Conservation (phyloP, 2,888 invertebrate species). For the Busseola fusca region DNA sequence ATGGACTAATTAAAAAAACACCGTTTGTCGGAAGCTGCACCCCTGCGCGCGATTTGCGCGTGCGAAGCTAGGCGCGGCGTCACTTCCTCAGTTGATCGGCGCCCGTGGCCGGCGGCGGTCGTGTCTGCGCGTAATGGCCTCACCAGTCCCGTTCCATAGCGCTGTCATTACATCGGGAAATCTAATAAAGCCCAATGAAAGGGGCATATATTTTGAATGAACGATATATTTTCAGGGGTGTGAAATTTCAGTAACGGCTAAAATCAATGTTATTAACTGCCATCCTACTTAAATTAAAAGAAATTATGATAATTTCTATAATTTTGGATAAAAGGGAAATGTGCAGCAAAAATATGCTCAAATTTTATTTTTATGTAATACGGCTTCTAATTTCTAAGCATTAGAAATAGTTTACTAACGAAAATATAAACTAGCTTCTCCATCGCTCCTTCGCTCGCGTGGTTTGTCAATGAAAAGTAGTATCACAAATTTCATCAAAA, state of each 20-base stretch:
- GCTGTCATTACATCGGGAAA: conserved; percentile 61
- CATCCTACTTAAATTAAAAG: background rate
- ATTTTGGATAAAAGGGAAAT: too few species aligned
- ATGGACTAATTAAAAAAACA: conserved; percentile 63
- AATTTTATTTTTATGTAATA: background rate
- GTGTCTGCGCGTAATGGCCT: conserved; percentile 81
- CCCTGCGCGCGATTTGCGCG: conserved; percentile 67
- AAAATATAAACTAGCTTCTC: background rate
- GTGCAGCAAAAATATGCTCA: background rate
- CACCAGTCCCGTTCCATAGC: conserved; percentile 72
- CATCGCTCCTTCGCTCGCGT: background rate
- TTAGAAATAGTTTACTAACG: background rate
- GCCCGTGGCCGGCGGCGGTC: conserved; percentile 80
- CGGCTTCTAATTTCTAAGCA: conserved; percentile 1
- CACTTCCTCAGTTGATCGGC: conserved; percentile 82
- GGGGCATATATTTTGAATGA: conserved; percentile 25
- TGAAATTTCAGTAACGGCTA: background rate
- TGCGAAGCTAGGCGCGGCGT: conserved; percentile 61
- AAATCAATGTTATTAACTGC: background rate
- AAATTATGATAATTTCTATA: background rate
- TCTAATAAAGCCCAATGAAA: conserved; percentile 57
- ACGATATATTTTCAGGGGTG: conserved; percentile 13
- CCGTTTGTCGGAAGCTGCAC: conserved; percentile 68
- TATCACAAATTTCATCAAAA: background rate
- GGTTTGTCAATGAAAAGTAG: background rate